These are phyloP conservation scores for Struthio camelus DNA, from an alignment of 2,113 vertebrate genomes.

Conservation along the genomic window DNA sequence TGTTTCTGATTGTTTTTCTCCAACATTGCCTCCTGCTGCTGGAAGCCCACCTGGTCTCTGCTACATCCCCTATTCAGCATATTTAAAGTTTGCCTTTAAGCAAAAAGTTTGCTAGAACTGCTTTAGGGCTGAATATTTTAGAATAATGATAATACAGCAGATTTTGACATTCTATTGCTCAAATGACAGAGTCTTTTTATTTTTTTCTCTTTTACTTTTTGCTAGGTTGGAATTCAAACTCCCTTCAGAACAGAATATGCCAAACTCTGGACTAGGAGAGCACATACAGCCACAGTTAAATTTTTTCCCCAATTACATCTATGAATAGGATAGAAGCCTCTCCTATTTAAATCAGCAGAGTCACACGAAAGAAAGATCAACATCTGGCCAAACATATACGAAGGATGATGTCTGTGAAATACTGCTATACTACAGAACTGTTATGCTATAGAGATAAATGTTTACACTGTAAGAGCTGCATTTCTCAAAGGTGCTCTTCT, in stretches of 20 bases:
- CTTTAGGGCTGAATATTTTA: slow-evolving; percentile 41
- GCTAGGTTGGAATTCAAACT: background rate
- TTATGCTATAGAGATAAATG: background rate
- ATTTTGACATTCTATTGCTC: slow-evolving; percentile 43
- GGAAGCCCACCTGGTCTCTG: slow-evolving; percentile 32
- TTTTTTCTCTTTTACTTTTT: background rate
- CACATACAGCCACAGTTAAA: background rate
- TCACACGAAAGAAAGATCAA: slow-evolving; percentile 30
- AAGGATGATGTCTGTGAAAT: background rate
- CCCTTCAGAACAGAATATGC: background rate
- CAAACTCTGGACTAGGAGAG: background rate
- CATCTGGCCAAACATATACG: background rate
- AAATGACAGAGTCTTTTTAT: background rate
- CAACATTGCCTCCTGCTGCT: slow-evolving; percentile 34
- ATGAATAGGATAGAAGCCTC: background rate
- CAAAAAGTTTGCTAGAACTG: background rate
- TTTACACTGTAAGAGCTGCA: background rate
- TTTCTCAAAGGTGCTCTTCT: background rate
- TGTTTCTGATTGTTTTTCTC: slow-evolving; percentile 23
- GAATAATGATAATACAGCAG: slow-evolving; percentile 11
- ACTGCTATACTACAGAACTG: background rate
- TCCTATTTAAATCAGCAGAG: background rate
- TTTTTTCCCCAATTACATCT: background rate
- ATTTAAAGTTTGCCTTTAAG: background rate
- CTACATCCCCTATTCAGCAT: slow-evolving; percentile 32